Evolutionary conservation across 2,113 vertebrate genomes (phyloP).

Genomic region (Mormyrus iriodes): DNA sequence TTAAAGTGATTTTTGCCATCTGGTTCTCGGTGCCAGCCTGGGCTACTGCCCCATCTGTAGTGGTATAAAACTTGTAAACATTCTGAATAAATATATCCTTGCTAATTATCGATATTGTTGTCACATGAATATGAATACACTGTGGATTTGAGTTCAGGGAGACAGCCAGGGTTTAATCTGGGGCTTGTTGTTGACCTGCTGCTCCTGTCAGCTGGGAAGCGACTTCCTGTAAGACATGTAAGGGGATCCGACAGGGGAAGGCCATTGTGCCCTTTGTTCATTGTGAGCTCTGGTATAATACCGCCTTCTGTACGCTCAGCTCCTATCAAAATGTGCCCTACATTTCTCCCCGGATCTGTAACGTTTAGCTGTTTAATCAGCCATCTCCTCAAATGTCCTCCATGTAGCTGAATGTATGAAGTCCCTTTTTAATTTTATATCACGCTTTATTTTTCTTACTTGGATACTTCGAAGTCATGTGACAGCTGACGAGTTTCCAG

Average conservation of each 20-base stretch:
- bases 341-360: background rate
- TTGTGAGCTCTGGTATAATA: conserved; percentile 1
- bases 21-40: background rate
- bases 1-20: background rate
- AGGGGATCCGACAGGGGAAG: background rate
- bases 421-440: background rate
- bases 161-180: background rate
- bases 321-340: background rate
- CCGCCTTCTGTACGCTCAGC: background rate
- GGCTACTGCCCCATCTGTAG: background rate
- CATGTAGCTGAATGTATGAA: background rate
- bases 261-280: conserved; percentile 2
- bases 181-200: background rate
- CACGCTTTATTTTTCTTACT: background rate
- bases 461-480: background rate
- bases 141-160: background rate
- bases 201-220: background rate
- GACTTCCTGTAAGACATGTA: background rate
- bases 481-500: background rate
- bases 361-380: background rate
- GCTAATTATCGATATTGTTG: background rate
- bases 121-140: background rate
- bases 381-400: background rate
- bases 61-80: background rate
- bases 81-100: background rate